phyloP scores from a whole-genome alignment of 2,888 invertebrate genomes.

The Oconnorella tubifera region DNA sequence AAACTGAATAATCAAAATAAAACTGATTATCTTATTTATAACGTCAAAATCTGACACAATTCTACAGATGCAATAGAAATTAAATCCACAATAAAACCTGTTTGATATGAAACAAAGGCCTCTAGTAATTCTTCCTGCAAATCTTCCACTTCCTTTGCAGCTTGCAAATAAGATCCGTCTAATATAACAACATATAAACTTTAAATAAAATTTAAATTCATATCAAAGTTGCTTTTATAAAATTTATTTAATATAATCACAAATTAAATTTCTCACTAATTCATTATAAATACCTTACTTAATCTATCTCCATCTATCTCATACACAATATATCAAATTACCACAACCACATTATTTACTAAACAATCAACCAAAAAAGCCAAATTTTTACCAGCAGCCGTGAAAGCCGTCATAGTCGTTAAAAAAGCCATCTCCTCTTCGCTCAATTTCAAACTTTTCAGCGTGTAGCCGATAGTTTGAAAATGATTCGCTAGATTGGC shows the following conservation, averaged over 20 bases:
- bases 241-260: no score
- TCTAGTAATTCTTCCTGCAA: conserved; percentile 28
- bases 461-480: conserved; percentile 42
- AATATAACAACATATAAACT: not conserved
- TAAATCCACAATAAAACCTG: no score
- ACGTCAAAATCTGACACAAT: no score
- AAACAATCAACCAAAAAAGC: no score
- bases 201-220: no score
- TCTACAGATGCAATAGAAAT: no score
- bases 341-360: not conserved
- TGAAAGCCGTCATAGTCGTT: conserved; percentile 35
- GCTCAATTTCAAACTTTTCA: conserved; percentile 40
- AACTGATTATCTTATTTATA: no score
- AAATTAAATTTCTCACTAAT: no score
- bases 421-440: conserved; percentile 45
- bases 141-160: conserved; percentile 14
- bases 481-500: conserved; percentile 42
- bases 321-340: not conserved
- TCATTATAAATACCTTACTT: no score
- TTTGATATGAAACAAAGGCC: conserved; percentile 21
- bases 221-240: no score
- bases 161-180: conserved; percentile 24
- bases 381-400: conserved; percentile 22
- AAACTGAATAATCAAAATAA: no score
- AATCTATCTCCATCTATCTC: no score